These are phyloP conservation scores for Bettongia penicillata DNA, from an alignment of 2,113 vertebrate genomes.

Conservation along the genomic window DNA sequence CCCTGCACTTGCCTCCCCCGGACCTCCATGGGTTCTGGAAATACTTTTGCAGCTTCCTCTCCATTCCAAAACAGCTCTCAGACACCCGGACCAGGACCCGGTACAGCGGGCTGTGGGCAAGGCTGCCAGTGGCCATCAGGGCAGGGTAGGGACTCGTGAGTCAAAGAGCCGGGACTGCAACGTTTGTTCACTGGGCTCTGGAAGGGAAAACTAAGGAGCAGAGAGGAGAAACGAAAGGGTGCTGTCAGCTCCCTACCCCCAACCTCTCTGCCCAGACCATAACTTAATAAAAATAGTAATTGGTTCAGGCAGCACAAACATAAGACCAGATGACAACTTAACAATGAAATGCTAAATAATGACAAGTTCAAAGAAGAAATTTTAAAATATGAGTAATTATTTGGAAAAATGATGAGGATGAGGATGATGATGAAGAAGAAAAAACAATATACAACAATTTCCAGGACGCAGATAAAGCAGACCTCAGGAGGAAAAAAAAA, in stretches of 20 bases:
- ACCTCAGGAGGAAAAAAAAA: background rate
- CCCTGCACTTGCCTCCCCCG: slow-evolving; percentile 87
- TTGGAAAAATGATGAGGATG: background rate
- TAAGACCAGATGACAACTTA: background rate
- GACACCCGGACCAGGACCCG: slow-evolving; percentile 69
- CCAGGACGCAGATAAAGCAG: background rate
- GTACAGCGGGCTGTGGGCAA: background rate
- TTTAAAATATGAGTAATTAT: background rate
- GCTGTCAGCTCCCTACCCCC: background rate
- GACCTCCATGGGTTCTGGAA: slow-evolving; percentile 87
- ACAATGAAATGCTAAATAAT: background rate
- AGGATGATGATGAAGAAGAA: too few relatives aligned
- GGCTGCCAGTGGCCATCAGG: slow-evolving; percentile 39
- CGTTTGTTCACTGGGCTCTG: background rate
- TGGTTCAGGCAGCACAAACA: background rate
- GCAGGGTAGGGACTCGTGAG: accelerated
- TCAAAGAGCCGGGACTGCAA: accelerated
- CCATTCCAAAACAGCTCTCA: background rate
- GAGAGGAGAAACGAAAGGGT: background rate
- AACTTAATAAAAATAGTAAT: background rate
- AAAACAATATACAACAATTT: background rate
- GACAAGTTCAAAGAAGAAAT: background rate
- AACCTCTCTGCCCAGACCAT: background rate
- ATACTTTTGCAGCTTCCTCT: slow-evolving; percentile 84
- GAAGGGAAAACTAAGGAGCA: background rate